Base-by-base conservation (phyloP, 2,113 vertebrate genomes). In the Addax nasomaculatus region DNA sequence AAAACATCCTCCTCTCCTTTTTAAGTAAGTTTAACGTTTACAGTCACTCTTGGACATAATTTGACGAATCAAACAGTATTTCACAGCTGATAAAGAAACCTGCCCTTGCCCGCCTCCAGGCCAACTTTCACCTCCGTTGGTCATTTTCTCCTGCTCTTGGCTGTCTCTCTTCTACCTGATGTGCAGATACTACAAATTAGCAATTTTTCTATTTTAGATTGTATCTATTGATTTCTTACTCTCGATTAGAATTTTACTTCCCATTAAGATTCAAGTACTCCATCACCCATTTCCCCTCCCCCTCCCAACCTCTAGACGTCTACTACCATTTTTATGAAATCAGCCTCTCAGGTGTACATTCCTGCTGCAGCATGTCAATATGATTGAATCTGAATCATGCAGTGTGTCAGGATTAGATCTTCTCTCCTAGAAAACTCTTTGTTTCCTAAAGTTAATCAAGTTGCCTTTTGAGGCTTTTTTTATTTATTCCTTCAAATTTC, bases 151-250 rank as follows among this genome's bases (percentile, higher is more conserved):
- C 51, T 55, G 23, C 36, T 55, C 6, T 1, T 4, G 4, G 19
- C n/a, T 3, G 19, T 39, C 57, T 49, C 23, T 13, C 10, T 21
- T 17, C 73, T 13, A 11, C 21, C 1, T 7, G 19, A 45, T 1
- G 9, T 0, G 1, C 62, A 29, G 10, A 16, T 4, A 14, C 55
- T 23, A 7, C 51, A 53, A 21, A 51, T 25, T 4, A 0, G 0
- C 0, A 49, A 27, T 3, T 43, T 53, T 93, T 55, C 57, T 36
- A 2, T 11, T 70, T 51, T 5, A 14, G 30, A 57, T 53, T 58
- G 39, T 30, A 27, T 23, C 92, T 39, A 3, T 11, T 60, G 62
- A 70, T 58, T 76, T 85, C 21, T 15, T n/a, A 13, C 5, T 45
- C 55, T 15, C 27, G 17, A 14, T 70, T 6, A 47, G 29, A 67